Base-by-base conservation (phyloP, 2,888 invertebrate species). In the Schizotus pectinicornis region DNA sequence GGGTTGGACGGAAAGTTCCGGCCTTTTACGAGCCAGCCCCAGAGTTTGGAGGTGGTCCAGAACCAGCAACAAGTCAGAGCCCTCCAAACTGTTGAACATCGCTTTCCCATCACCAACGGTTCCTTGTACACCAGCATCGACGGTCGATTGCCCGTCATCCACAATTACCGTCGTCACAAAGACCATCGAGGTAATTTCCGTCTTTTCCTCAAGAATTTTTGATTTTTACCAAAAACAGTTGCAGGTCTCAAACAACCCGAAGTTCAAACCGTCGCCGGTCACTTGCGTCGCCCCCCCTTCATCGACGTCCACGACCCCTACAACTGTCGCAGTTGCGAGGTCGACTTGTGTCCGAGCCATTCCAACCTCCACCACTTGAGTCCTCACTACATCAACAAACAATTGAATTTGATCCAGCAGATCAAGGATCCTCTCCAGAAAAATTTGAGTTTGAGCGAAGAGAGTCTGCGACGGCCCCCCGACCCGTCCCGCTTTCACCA, bases 1-100 rank as follows among this genome's bases (percentile, higher is more conserved):
- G 83, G 84, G n/a, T 74, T 84, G 57, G 84, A 85, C 66, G 85
- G 84, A n/a, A 85, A 84, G 67, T 85, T 85, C 71, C 79, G 85
- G 12, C 83, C 83, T 41, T 85, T 84, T 69, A 81, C 77, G 33
- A 77, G 77, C 45, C 79, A 77, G 52, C 76, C 78, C 1, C 79
- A 79, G 59, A 79, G 77, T 55, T 63, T 79, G 50, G 79, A 79
- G 60, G 64, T 75, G 8, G 60, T 61, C 42, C 73, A 71, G 56
- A 70, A 72, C 65, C 62, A 57, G 34, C 80, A 57, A 75, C 79
- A 70, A 77, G 77, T 61, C 68, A 77, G 49, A 77, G 76, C 55
- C 69, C 77, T 80, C 56, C 77, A 81, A 63, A 77, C 79, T 60
- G 79, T 81, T 34, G 82, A 82, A 45, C 81, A 83, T 51, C 81